Base-by-base conservation (phyloP, 23 tunicate species). In the Trididemnum clinides region DNA sequence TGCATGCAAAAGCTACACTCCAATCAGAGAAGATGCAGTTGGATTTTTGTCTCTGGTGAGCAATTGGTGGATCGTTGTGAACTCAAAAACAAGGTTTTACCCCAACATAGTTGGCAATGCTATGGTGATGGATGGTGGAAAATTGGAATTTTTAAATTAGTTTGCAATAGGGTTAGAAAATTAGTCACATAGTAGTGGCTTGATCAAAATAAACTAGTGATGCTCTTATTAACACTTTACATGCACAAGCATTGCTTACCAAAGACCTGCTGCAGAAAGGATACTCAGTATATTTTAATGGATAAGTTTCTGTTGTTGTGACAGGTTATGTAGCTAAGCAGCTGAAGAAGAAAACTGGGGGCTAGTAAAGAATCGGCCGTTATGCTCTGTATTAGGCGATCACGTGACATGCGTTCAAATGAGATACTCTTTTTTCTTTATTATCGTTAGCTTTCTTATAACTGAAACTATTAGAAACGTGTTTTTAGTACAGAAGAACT, bases 11-110 rank as follows among this genome's bases (percentile, higher is more conserved):
- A 78, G 83, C 2, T 78, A 51, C 28, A 51, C 27, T 38, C 83
- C 66, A 1, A 34, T n/a, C 1, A 22, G 69, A 78, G 28, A 78
- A 28, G 83, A 78, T 78, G 83, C 32, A 23, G 37, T 25, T 50
- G 69, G 21, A 7, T 78, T 78, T 78, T 28, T 78, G 18, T 23
- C 66, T 22, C 10, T 78, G 35, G 6, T 78, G 2, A 78, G 51
- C 28, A 15, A 2, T 1, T 78, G 83, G 83, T 78, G 83, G 83
- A 51, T n/a, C 1, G 51, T 78, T 2, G 83, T 78, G 10, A 78
- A 78, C 28, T 2, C 19, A n/a, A 51, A 51, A 51, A n/a, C 26
- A 35, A 69, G 83, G 3, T 51, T 18, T 54, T 22, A 30, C 28
- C 34, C 70, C 26, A 78, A 78, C 50, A 28, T 5, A 25, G 35